These are phyloP conservation scores for Xestia ashworthii DNA, from an alignment of 2,888 invertebrate species.

Conservation along the genomic window DNA sequence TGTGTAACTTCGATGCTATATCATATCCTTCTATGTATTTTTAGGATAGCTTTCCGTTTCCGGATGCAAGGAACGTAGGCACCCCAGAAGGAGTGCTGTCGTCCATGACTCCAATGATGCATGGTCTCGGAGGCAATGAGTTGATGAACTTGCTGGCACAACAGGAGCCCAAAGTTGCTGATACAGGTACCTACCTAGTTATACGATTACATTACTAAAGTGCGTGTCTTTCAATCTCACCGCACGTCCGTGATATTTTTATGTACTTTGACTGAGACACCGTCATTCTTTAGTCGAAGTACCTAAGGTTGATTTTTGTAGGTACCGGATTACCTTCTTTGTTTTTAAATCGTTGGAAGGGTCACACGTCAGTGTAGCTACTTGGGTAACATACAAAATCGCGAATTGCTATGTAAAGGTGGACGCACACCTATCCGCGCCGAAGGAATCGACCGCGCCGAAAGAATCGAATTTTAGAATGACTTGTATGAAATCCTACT, in stretches of 20 bases:
- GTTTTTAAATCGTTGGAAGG: background rate
- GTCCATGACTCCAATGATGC: conserved; percentile 77
- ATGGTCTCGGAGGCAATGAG: conserved; percentile 74
- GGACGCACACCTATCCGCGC: too few species aligned
- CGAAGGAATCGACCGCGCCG: too few species aligned
- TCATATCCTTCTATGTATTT: conserved; percentile 26
- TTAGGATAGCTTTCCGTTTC: conserved; percentile 77
- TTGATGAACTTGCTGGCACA: conserved; percentile 74
- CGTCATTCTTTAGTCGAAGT: background rate
- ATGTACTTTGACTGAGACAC: background rate
- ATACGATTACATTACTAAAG: background rate
- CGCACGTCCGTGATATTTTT: background rate
- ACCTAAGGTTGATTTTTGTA: background rate
- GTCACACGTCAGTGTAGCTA: background rate
- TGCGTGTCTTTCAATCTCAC: background rate
- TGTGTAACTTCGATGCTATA: background rate
- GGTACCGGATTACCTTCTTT: background rate
- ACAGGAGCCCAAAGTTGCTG: conserved; percentile 80
- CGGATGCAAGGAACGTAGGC: conserved; percentile 67
- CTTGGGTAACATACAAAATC: background rate
- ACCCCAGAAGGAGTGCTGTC: conserved; percentile 75
- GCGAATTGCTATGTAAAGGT: background rate
- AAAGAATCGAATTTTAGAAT: too few species aligned
- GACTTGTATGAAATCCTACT: too few species aligned
- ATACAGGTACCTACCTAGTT: conserved; percentile 63